Base-by-base conservation (phyloP, 2,113 vertebrate genomes). In the Rhagologus leucostigma region DNA sequence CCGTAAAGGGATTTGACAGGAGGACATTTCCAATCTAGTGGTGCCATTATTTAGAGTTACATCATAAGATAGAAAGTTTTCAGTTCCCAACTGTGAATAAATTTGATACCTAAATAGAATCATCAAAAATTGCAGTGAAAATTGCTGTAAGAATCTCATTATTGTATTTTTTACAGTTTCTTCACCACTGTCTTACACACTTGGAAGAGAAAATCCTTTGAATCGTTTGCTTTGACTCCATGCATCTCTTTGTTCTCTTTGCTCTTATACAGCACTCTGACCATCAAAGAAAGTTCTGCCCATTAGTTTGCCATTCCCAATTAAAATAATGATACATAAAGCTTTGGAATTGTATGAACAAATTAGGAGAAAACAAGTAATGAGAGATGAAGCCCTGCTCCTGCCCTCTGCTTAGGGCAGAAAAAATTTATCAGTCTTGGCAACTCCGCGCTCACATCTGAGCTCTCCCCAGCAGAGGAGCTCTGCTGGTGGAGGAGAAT, bases 281-380 rank as follows among this genome's bases (percentile, higher is more conserved):
- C 50, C 33, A 68, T 69, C n/a, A 81, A 67, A 73, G 73, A 79
- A 76, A 26, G 16, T 89, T 87, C 63, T 84, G 39, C n/a, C 65
- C 21, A 7, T 84, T 89, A 30, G 52, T 92, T 92, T 93, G 68
- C 73, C 64, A 41, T 90, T 92, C 64, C 42, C 24, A 81, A 37
- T 90, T 86, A 81, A 84, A 95, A 35, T 88, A 77, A 92, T n/a
- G 21, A 55, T 35, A 27, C 33, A 32, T 14, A 74, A 15, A 73
- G 26, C 50, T 74, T 86, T 75, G 50, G 55, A 77, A 88, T 80
- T 88, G n/a, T 73, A 57, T 76, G 67, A 86, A 70, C 59, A 90
- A 90, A 90, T 92, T 62, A 87, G 30, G 49, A 90, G 62, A 86
- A 77, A 94, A 68, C 30, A 93, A 76, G 70, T 90, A 78, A 44